Evolutionary conservation across 2,113 vertebrate species (phyloP).

Genomic region (Anarhynchus alexandrinus): DNA sequence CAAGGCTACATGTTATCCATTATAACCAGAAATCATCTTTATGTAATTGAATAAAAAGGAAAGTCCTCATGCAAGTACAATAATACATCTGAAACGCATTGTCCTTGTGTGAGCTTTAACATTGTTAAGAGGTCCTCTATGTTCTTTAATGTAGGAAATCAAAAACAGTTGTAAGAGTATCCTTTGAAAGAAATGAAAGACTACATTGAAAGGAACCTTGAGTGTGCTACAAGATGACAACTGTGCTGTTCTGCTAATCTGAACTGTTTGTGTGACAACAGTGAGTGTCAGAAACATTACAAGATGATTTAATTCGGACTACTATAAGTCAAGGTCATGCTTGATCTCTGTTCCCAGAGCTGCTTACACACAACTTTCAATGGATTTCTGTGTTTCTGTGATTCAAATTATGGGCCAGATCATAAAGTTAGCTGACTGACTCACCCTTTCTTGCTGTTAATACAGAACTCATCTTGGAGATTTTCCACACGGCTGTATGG

Average conservation of each 20-base stretch:
- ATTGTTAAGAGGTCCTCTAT: not conserved
- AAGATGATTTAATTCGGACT: constrained; percentile 42
- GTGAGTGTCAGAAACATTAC: constrained; percentile 9
- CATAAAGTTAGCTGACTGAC: constrained; percentile 69
- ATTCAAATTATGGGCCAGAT: constrained; percentile 71
- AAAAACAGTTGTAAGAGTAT: not conserved
- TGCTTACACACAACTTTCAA: constrained; percentile 63
- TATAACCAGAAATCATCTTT: not conserved
- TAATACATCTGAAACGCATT: not conserved
- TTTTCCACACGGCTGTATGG: constrained; percentile 68
- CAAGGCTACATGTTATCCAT: not conserved
- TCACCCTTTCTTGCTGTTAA: constrained; percentile 68
- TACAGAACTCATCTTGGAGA: constrained; percentile 68
- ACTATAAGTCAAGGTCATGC: constrained; percentile 62
- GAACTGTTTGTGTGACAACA: constrained; percentile 25
- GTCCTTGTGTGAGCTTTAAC: not conserved
- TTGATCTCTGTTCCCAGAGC: constrained; percentile 62
- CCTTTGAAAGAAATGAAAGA: constrained; percentile 8
- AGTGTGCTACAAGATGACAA: not conserved
- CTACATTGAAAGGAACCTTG: not conserved
- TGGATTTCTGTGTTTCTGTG: not conserved
- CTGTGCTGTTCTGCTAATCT: not conserved
- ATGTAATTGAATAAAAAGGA: not conserved
- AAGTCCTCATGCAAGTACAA: not conserved
- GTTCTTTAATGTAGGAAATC: not conserved